Percentiles rank a stretch among this genome's conserved stretches.
These are phyloP conservation scores for Mythimna albipuncta DNA, from an alignment of 2,888 invertebrate genomes.

Conservation along the genomic window DNA sequence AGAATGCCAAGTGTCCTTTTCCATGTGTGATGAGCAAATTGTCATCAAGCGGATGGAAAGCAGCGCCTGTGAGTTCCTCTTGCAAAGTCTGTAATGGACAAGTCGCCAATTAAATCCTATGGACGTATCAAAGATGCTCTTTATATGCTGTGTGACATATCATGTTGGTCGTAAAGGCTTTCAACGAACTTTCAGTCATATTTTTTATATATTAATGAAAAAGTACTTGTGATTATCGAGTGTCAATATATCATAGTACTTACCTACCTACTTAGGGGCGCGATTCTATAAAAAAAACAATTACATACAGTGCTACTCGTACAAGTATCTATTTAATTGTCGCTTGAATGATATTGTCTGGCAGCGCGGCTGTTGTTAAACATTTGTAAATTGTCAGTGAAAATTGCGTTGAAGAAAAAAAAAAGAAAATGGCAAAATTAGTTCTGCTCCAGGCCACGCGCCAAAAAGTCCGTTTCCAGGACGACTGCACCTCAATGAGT, in stretches of 20 bases:
- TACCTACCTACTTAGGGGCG: no score
- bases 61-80: constrained; percentile 96
- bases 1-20: constrained; percentile 97
- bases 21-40: constrained; percentile 97
- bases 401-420: neutral
- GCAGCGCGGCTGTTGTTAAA: neutral
- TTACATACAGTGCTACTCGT: no score
- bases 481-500: neutral
- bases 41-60: constrained; percentile 97
- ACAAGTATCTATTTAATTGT: no score
- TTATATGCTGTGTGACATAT: no score
- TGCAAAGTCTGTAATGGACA: constrained; percentile 93
- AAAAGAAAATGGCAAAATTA: neutral
- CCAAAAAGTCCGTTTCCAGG: neutral
- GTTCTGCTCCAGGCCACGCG: neutral
- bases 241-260: no score
- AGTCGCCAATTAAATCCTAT: neutral
- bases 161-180: no score
- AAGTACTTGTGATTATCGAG: no score
- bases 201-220: no score
- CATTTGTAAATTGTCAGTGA: neutral
- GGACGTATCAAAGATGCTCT: no score
- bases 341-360: no score
- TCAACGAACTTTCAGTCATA: no score
- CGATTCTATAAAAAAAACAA: no score